A percentile compares a stretch with the other conserved stretches of the same genome.
Evolutionary conservation across 1,140 invertebrate species (phyloP).

Genomic region (Cotesia vestalis): DNA sequence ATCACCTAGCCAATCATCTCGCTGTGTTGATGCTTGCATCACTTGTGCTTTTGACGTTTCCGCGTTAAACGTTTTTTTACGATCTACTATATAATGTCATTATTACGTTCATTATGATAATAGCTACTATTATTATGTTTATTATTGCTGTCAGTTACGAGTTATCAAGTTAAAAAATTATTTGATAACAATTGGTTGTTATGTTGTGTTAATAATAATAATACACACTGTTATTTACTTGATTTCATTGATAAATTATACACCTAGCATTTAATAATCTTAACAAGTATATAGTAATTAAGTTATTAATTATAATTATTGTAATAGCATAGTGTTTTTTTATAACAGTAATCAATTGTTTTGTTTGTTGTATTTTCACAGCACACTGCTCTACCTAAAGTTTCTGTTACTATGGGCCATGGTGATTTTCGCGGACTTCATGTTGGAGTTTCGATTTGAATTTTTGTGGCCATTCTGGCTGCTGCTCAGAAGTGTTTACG

Average conservation of each 20-base stretch:
- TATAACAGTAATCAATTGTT: background rate
- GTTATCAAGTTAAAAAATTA: background rate
- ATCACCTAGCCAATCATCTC: background rate
- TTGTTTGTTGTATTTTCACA: conserved; percentile 59
- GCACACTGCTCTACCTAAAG: conserved; percentile 94
- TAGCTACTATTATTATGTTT: too few species aligned
- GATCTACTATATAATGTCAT: too few species aligned
- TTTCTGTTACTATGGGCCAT: conserved; percentile 95
- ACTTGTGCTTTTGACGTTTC: conserved; percentile 5
- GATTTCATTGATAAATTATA: background rate
- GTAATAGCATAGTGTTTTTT: too few species aligned
- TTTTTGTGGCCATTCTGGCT: conserved; percentile 99
- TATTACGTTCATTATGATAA: too few species aligned
- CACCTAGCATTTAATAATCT: too few species aligned
- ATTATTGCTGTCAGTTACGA: too few species aligned
- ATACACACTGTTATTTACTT: too few species aligned
- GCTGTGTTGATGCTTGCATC: background rate
- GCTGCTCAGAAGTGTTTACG: conserved; percentile 93
- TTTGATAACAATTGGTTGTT: background rate
- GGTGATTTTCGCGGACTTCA: conserved; percentile 95
- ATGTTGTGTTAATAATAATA: too few species aligned
- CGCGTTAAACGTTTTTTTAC: too few species aligned
- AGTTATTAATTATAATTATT: too few species aligned
- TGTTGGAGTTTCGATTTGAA: conserved; percentile 98
- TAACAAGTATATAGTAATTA: too few species aligned